Base-by-base conservation (phyloP, 2,113 vertebrate species). In the Ciconia boyciana region DNA sequence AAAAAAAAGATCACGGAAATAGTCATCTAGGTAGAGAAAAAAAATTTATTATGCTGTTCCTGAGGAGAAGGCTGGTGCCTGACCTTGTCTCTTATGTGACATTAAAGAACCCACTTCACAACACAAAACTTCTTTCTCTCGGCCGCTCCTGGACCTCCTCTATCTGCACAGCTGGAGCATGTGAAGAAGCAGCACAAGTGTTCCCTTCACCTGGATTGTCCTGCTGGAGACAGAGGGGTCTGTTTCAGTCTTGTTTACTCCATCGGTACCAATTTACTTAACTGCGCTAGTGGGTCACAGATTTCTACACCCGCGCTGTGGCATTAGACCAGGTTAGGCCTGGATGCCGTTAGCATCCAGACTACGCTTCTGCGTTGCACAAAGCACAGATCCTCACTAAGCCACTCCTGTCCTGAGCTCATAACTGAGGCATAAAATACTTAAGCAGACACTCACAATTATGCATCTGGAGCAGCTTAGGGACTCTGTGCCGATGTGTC, bases 351-450 rank as follows among this genome's bases (percentile, higher is more conserved):
- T 19, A 68, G 43, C 43, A 58, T 44, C 36, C 24, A 85, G 60
- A 19, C 11, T 18, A 31, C 0, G 1, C 20, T 58, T 68, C 58
- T 68, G 20, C 32, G 21, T 4, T 48, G 8, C 0, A 0, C 12
- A 44, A 49, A 54, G 55, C 3, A 0, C 17, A 65, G 31, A 61
- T 21, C 60, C 69, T 60, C 60, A 46, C 28, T 28, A 29, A 85
- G 24, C 19, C 32, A 80, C 52, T 13, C 28, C 25, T 74, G 43
- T 41, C 44, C 65, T 74, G 32, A 90, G 16, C 51, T 70, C 34
- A 11, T 41, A 79, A 66, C 13, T 13, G 21, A 78, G 43, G 28
- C 6, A 41, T 55, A 49, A 68, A 83, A 55, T 16, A 43, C 34
- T 74, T 43, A 22, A 86, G 26, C 25, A 2, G 29, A 32, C 1